phyloP scores from a whole-genome alignment of 2,113 vertebrate species.

The Osmerus eperlanus region DNA sequence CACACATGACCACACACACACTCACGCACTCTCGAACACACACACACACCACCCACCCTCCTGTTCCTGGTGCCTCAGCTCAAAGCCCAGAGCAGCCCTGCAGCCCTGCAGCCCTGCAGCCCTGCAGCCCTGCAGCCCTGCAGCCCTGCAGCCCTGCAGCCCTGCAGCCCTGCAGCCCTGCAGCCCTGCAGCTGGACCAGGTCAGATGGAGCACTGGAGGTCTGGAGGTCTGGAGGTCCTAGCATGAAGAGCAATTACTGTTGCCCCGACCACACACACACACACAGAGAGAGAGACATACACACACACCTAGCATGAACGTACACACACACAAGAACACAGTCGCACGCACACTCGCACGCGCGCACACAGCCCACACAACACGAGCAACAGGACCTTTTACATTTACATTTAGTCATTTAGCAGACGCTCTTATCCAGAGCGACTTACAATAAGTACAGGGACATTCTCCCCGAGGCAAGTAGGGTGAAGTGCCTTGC shows the following conservation, averaged over 20 bases:
- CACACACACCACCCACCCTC: not conserved
- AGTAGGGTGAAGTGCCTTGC: too few relatives aligned
- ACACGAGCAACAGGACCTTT: not conserved
- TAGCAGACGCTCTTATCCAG: too few relatives aligned
- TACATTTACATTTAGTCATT: too few relatives aligned
- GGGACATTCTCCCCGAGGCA: too few relatives aligned
- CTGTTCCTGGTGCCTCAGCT: not conserved
- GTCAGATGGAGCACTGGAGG: slow-evolving; percentile 23
- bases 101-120: too few relatives aligned
- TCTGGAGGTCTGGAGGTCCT: slow-evolving; percentile 34
- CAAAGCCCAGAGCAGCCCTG: not conserved
- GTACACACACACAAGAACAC: not conserved
- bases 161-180: too few relatives aligned
- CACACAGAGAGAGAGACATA: not conserved
- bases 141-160: not conserved
- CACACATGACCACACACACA: slow-evolving; percentile 10
- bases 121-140: slow-evolving; percentile 1
- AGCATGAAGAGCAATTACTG: slow-evolving; percentile 17
- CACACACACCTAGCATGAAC: too few relatives aligned
- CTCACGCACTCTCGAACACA: slow-evolving; percentile 16
- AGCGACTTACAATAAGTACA: too few relatives aligned
- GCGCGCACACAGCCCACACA: not conserved
- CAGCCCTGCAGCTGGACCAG: slow-evolving; percentile 11
- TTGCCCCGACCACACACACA: slow-evolving; percentile 32
- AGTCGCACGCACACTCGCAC: too few relatives aligned